These are phyloP conservation scores for Pteronotus mesoamericanus DNA, from an alignment of 2,797 vertebrate genomes.

Conservation along the genomic window DNA sequence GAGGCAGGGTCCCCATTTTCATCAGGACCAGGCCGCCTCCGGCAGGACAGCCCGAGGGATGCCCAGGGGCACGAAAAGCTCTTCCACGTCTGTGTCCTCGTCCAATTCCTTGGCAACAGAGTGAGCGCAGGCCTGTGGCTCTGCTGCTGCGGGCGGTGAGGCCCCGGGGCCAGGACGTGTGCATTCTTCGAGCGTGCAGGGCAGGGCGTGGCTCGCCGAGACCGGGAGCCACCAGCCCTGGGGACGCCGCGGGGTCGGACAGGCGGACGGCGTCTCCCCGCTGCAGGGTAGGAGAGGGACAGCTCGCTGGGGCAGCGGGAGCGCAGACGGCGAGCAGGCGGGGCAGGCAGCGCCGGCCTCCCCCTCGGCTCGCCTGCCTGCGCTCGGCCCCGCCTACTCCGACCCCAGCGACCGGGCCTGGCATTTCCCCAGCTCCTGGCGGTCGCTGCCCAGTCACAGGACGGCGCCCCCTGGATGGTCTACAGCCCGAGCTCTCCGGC, in stretches of 20 bases:
- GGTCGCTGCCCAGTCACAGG: background rate
- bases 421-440: background rate
- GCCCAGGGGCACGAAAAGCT: background rate
- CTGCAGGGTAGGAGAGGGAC: background rate
- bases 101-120: background rate
- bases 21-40: background rate
- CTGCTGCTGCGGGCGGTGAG: background rate
- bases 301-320: background rate
- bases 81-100: too few relatives aligned
- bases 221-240: background rate
- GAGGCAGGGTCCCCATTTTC: background rate
- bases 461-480: too few relatives aligned
- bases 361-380: background rate
- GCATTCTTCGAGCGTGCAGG: background rate
- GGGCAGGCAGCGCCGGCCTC: background rate
- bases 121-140: background rate
- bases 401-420: background rate
- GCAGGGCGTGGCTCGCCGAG: background rate
- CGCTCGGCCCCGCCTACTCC: background rate
- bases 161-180: background rate
- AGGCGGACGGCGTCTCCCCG: rapidly evolving
- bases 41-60: background rate
- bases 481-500: too few relatives aligned
- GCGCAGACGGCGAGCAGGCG: background rate
- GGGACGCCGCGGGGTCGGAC: background rate